Conservation (phyloP, 2,797 vertebrate genomes). For the Epinephelus malabaricus region DNA sequence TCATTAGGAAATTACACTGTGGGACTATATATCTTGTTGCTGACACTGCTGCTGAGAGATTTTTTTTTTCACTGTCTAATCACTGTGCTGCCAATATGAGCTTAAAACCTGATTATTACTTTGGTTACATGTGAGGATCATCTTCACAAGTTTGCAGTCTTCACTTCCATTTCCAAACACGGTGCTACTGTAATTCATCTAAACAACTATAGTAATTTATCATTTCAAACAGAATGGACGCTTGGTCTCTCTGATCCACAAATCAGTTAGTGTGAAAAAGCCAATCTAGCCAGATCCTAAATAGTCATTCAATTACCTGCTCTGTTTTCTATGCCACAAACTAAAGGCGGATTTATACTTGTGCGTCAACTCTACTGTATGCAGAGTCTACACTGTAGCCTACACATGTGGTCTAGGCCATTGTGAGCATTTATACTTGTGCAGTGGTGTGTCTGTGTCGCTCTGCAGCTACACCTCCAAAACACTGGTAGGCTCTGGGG, state of each 20-base stretch:
- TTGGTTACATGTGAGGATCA: constrained; percentile 4
- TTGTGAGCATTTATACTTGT: too few species aligned
- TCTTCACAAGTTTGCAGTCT: neutral
- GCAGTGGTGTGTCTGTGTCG: too few species aligned
- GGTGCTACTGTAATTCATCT: neutral
- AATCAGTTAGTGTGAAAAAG: constrained; percentile 2
- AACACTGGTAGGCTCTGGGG: too few species aligned
- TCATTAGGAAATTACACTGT: constrained; percentile 9
- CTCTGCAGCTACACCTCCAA: too few species aligned
- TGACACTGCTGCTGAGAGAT: neutral
- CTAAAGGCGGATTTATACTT: neutral
- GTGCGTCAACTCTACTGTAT: too few species aligned
- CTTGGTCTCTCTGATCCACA: neutral
- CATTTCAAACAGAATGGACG: neutral
- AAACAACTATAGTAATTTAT: neutral
- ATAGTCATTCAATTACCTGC: neutral
- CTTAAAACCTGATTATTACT: neutral
- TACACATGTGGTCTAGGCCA: too few species aligned
- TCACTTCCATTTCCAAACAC: constrained; percentile 3
- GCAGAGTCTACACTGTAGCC: too few species aligned
- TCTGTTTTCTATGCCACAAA: neutral
- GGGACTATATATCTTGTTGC: neutral
- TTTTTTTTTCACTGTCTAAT: neutral
- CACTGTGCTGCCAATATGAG: neutral
- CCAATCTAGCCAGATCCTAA: neutral